A percentile compares a stretch with the other conserved stretches of the same genome.
Evolutionary conservation across 2,888 invertebrate genomes (phyloP).

Genomic region (Andrena dorsata): DNA sequence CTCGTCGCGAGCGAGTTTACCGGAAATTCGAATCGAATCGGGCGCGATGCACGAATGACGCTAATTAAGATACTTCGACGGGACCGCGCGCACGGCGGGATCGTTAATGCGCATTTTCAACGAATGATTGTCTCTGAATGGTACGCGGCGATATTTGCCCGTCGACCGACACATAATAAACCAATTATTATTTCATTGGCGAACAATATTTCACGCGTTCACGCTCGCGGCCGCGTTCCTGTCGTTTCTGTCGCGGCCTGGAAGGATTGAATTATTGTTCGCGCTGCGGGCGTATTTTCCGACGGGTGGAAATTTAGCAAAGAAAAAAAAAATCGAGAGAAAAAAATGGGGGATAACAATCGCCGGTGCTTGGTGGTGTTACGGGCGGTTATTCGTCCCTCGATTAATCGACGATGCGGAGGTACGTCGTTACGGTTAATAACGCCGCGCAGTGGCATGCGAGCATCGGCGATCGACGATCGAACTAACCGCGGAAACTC

Average conservation of each 20-base stretch:
- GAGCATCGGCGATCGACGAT: constrained; percentile 45
- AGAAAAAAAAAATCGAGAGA: not conserved
- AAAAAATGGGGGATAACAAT: not conserved
- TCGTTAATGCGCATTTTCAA: constrained; percentile 18
- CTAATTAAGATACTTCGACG: constrained; percentile 25
- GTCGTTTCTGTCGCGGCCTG: constrained; percentile 28
- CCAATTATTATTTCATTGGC: constrained; percentile 46
- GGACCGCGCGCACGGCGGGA: not conserved
- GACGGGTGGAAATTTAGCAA: constrained; percentile 13
- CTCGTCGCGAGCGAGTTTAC: not conserved
- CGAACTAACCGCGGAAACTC: constrained; percentile 9
- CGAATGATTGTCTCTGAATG: constrained; percentile 32
- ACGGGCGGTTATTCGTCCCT: constrained; percentile 13
- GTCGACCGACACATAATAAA: constrained; percentile 38
- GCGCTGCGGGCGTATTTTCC: constrained; percentile 37
- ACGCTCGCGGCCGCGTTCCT: constrained; percentile 16
- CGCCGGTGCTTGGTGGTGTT: not conserved
- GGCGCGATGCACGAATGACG: not conserved
- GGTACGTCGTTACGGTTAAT: not conserved
- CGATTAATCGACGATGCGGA: not conserved
- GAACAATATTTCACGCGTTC: constrained; percentile 38
- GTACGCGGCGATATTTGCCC: constrained; percentile 14
- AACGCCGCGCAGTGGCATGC: constrained; percentile 26
- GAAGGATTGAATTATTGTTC: constrained; percentile 47
- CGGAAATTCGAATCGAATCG: not conserved